Evolutionary conservation across 2,888 invertebrate genomes (phyloP).

Genomic region (Junonia oenone): DNA sequence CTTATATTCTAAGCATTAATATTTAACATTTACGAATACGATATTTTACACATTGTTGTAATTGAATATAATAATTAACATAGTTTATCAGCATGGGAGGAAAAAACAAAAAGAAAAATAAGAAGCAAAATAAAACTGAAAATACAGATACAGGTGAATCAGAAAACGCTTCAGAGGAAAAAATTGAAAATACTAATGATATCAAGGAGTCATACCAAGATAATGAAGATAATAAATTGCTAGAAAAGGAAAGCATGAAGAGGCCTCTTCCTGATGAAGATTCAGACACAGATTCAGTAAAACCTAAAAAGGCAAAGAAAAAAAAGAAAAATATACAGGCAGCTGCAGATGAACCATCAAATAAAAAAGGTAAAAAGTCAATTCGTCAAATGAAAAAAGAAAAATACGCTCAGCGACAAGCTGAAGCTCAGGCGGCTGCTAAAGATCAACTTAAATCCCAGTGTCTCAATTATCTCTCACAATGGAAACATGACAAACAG

Average conservation of each 20-base stretch:
- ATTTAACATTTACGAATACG: too few species aligned
- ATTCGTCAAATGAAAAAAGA: slow-evolving; percentile 83
- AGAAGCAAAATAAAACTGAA: slow-evolving; percentile 13
- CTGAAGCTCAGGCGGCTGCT: slow-evolving; percentile 72
- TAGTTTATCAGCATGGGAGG: slow-evolving; percentile 26
- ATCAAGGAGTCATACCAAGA: slow-evolving; percentile 19
- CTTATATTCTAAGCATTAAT: too few species aligned
- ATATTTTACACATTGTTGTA: too few species aligned
- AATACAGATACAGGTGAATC: slow-evolving; percentile 16
- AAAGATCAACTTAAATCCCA: slow-evolving; percentile 79
- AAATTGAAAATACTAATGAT: slow-evolving; percentile 25
- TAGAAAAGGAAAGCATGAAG: slow-evolving; percentile 22
- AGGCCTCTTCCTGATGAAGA: slow-evolving; percentile 40
- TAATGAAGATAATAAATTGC: slow-evolving; percentile 28
- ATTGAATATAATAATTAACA: not conserved
- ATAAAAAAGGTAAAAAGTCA: slow-evolving; percentile 76
- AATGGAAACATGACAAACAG: slow-evolving; percentile 84
- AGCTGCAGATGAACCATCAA: slow-evolving; percentile 43
- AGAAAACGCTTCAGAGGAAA: slow-evolving; percentile 20
- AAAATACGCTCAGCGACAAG: slow-evolving; percentile 78
- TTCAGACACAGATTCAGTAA: slow-evolving; percentile 42
- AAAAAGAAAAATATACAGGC: slow-evolving; percentile 57
- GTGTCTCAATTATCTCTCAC: slow-evolving; percentile 83
- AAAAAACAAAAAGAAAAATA: slow-evolving; percentile 30
- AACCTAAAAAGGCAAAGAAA: slow-evolving; percentile 44